These are phyloP conservation scores for Tetramorium parvispinum DNA, from an alignment of 1,140 invertebrate species.

Conservation along the genomic window DNA sequence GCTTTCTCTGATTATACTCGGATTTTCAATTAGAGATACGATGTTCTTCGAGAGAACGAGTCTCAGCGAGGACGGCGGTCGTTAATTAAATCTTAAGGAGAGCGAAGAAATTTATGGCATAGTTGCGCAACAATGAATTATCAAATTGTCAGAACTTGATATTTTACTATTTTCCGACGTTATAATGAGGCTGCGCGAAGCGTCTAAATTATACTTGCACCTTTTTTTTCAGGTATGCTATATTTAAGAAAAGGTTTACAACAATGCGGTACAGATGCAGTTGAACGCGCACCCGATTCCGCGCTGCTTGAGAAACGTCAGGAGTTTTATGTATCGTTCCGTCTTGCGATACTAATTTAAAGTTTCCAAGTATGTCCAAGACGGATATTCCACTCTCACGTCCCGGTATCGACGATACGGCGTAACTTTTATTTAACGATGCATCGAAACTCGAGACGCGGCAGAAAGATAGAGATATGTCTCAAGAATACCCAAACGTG, in stretches of 20 bases:
- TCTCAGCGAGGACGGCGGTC: not conserved
- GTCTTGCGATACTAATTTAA: constrained; percentile 54
- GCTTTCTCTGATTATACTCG: constrained; percentile 20
- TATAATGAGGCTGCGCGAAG: no score
- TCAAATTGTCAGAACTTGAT: not conserved
- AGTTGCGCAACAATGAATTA: not conserved
- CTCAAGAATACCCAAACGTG: not conserved
- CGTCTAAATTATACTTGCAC: not conserved
- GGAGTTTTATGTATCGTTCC: constrained; percentile 5
- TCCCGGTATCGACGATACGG: not conserved
- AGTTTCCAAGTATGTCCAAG: constrained; percentile 43
- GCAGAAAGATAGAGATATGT: not conserved
- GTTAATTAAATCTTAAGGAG: constrained; percentile 31
- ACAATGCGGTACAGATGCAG: not conserved
- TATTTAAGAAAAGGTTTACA: constrained; percentile 7
- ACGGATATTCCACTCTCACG: not conserved
- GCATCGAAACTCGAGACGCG: not conserved
- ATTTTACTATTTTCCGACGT: not conserved
- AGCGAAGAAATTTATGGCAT: not conserved
- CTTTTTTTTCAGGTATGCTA: not conserved
- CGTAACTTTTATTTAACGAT: constrained; percentile 59
- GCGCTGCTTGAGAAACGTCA: not conserved
- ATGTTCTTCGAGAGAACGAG: not conserved
- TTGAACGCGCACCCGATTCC: not conserved
- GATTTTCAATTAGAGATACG: constrained; percentile 42